Percentiles rank a stretch among this genome's conserved stretches.
These are phyloP conservation scores for Margaritifera margaritifera DNA, from an alignment of 2,888 invertebrate genomes.

Conservation along the genomic window DNA sequence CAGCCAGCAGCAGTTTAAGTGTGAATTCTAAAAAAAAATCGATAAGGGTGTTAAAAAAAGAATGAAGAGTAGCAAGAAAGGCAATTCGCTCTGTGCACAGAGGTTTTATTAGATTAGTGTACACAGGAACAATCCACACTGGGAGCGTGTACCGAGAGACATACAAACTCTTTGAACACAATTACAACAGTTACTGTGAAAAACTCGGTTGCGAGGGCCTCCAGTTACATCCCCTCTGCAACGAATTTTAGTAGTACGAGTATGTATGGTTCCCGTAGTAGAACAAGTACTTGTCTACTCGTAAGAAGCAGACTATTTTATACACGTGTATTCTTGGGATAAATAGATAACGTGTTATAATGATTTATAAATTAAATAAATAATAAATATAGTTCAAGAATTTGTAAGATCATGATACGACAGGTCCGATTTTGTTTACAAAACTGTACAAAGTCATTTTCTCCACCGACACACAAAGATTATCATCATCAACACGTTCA, in stretches of 20 bases:
- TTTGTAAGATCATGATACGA: conserved; percentile 29
- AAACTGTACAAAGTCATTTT: no score
- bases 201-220: no score
- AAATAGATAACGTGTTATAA: conserved; percentile 39
- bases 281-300: conserved; percentile 58
- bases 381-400: conserved; percentile 34
- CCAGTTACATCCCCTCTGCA: background rate
- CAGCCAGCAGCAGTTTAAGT: no score
- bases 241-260: conserved; percentile 26
- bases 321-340: conserved; percentile 24
- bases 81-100: conserved; percentile 48
- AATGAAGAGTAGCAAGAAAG: background rate
- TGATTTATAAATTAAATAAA: conserved; percentile 41
- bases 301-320: conserved; percentile 32
- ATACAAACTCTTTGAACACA: conserved; percentile 20
- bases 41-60: no score
- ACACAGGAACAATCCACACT: conserved; percentile 56
- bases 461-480: no score
- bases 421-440: conserved; percentile 11
- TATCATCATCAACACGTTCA: no score
- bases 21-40: no score
- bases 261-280: conserved; percentile 47
- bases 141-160: conserved; percentile 36
- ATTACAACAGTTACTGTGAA: no score
- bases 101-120: conserved; percentile 54